These are phyloP conservation scores for Melanotaenia boesemani DNA, from an alignment of 2,797 vertebrate species.

Conservation along the genomic window DNA sequence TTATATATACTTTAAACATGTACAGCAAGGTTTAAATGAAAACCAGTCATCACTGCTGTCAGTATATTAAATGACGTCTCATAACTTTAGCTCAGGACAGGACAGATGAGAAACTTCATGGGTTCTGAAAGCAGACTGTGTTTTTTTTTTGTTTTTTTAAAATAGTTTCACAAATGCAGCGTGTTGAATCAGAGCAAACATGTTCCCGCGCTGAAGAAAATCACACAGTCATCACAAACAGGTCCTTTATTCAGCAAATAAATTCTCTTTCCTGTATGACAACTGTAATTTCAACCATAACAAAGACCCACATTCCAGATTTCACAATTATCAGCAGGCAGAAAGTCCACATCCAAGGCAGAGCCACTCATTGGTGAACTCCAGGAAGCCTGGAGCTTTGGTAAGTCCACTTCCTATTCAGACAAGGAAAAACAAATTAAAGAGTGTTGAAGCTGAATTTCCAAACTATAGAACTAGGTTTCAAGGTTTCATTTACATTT, in stretches of 20 bases:
- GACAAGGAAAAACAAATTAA: conserved; percentile 22
- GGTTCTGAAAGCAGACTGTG: neutral
- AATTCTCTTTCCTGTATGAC: neutral
- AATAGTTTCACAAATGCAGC: neutral
- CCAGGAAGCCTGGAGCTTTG: conserved; percentile 62
- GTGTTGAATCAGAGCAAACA: conserved; percentile 1
- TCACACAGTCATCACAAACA: neutral
- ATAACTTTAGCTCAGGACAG: too few species aligned
- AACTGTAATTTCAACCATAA: neutral
- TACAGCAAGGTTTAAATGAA: too few species aligned
- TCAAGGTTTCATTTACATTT: neutral
- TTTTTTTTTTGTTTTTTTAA: too few species aligned
- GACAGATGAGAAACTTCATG: neutral
- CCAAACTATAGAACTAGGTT: conserved; percentile 47
- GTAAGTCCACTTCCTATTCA: conserved; percentile 68
- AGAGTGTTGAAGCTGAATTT: neutral
- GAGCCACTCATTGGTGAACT: conserved; percentile 75
- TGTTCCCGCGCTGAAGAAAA: neutral
- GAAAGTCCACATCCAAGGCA: conserved; percentile 64
- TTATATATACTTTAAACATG: too few species aligned
- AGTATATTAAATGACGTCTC: too few species aligned
- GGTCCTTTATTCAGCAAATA: neutral
- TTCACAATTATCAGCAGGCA: conserved; percentile 50
- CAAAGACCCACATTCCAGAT: neutral
- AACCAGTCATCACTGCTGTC: too few species aligned